These are phyloP conservation scores for Drosophila nikananu DNA, from an alignment of 1,140 invertebrate genomes.

Conservation along the genomic window DNA sequence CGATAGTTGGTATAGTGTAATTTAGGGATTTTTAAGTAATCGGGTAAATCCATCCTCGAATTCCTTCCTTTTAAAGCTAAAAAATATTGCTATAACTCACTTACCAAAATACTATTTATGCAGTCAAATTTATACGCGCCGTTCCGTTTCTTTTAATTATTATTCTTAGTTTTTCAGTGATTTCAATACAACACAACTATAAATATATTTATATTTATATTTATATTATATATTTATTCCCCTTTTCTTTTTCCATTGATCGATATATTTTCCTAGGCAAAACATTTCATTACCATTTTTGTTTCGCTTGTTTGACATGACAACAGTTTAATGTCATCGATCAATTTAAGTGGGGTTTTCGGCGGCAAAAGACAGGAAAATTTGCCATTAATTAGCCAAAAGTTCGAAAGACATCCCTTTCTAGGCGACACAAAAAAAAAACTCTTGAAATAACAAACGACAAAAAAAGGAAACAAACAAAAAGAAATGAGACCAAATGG, in stretches of 20 bases:
- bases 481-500: slow-evolving; percentile 35
- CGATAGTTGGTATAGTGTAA: no score
- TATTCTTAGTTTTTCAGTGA: no score
- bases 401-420: slow-evolving; percentile 50
- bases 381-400: slow-evolving; percentile 77
- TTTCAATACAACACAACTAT: neutral
- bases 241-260: neutral
- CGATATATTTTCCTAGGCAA: slow-evolving; percentile 13
- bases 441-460: slow-evolving; percentile 43
- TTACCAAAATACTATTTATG: no score
- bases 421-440: slow-evolving; percentile 15
- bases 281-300: slow-evolving; percentile 38
- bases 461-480: slow-evolving; percentile 17
- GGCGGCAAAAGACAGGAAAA: slow-evolving; percentile 44
- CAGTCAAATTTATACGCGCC: no score
- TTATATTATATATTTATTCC: neutral
- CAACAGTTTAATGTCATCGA: slow-evolving; percentile 71
- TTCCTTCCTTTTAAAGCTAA: no score
- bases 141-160: no score
- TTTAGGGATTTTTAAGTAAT: no score
- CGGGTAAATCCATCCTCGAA: no score
- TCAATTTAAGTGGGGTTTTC: slow-evolving; percentile 57
- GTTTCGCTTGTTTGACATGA: slow-evolving; percentile 48
- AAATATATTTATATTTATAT: slow-evolving; percentile 8
- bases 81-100: no score